Percentiles rank a stretch among this genome's conserved stretches.
Conservation (phyloP, 1,140 invertebrate species). For the Medauroidea extradentata region DNA sequence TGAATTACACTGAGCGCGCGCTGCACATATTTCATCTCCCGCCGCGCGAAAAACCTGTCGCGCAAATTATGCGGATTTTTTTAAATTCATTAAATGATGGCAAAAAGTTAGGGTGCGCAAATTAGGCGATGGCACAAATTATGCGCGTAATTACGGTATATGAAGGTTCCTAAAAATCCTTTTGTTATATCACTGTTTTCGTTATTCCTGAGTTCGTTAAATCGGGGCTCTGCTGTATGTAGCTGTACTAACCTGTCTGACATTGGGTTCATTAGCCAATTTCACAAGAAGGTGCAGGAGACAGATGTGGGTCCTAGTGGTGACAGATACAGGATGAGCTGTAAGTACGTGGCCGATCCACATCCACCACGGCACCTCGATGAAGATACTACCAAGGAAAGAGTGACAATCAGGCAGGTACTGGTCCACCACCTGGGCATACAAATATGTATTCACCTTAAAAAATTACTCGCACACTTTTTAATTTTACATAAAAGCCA, state of each 20-base stretch:
- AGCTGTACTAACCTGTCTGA: conserved; percentile 53
- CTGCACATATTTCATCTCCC: too few species aligned
- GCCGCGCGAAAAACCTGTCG: too few species aligned
- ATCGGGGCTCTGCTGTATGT: too few species aligned
- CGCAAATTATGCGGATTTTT: too few species aligned
- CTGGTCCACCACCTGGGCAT: conserved; percentile 52
- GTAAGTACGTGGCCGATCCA: conserved; percentile 36
- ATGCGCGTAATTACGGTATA: too few species aligned
- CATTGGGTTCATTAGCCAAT: conserved; percentile 64
- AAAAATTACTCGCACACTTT: neutral
- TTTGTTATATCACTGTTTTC: too few species aligned
- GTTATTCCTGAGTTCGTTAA: too few species aligned
- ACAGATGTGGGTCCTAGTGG: conserved; percentile 48
- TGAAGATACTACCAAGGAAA: conserved; percentile 66
- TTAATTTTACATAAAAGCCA: neutral
- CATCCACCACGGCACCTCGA: conserved; percentile 53
- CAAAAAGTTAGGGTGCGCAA: too few species aligned
- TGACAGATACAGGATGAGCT: conserved; percentile 27
- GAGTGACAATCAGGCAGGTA: conserved; percentile 66
- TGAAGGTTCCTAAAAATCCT: too few species aligned
- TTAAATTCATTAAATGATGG: too few species aligned
- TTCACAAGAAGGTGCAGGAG: conserved; percentile 63
- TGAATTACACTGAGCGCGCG: too few species aligned
- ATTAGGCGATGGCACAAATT: too few species aligned
- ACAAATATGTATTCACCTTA: neutral